Evolutionary conservation across 2,888 invertebrate species (phyloP).

Genomic region (Marasmarcha lunaedactyla): DNA sequence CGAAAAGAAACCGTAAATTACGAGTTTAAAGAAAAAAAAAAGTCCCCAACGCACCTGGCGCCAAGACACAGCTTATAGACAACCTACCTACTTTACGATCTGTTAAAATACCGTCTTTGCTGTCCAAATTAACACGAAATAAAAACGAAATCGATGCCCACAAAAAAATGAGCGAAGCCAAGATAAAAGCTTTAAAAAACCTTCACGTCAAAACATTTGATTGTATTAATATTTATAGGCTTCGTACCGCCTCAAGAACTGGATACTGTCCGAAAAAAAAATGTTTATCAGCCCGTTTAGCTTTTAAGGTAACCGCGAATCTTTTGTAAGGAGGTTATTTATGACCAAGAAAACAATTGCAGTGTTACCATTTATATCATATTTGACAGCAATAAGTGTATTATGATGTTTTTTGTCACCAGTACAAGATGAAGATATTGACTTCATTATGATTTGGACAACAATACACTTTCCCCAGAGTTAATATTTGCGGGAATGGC

Average conservation of each 20-base stretch:
- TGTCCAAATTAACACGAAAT: conserved; percentile 71
- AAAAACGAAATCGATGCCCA: conserved; percentile 60
- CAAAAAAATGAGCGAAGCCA: conserved; percentile 58
- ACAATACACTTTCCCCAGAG: conserved; percentile 24
- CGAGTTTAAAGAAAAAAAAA: not conserved
- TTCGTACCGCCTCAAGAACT: conserved; percentile 57
- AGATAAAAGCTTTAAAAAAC: conserved; percentile 67
- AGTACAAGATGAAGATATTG: conserved; percentile 48
- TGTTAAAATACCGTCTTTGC: conserved; percentile 69
- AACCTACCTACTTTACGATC: conserved; percentile 62
- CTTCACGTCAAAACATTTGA: conserved; percentile 70
- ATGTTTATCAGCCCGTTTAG: conserved; percentile 67
- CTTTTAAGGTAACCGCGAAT: conserved; percentile 69
- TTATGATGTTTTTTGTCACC: conserved; percentile 45
- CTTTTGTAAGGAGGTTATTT: conserved; percentile 67
- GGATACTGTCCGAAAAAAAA: conserved; percentile 51
- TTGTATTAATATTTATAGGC: conserved; percentile 71
- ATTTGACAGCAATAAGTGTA: conserved; percentile 66
- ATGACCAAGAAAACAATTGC: conserved; percentile 66
- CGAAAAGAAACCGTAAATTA: no score
- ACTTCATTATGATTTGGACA: conserved; percentile 32
- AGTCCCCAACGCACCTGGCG: conserved; percentile 43
- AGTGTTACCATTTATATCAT: conserved; percentile 62
- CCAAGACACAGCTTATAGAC: conserved; percentile 24
- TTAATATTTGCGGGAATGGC: not conserved